These are phyloP conservation scores for Cosmia pyralina DNA, from an alignment of 2,888 invertebrate species.

Conservation along the genomic window DNA sequence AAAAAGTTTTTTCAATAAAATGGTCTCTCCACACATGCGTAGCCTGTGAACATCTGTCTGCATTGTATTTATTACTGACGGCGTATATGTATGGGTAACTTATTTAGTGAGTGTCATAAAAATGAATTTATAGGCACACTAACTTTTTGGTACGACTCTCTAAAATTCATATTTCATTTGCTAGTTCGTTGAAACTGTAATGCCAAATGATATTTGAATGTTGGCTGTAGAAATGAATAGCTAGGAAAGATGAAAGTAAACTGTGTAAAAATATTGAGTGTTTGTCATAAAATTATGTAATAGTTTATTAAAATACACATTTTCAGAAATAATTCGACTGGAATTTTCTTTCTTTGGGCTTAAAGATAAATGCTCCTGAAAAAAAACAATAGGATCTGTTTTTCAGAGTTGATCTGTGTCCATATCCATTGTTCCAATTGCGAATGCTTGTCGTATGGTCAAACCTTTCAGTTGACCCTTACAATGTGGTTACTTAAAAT, in stretches of 20 bases:
- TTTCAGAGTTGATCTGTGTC: constrained; percentile 49
- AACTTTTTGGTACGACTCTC: constrained; percentile 59
- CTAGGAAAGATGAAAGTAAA: constrained; percentile 8
- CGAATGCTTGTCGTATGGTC: constrained; percentile 82
- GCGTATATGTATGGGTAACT: constrained; percentile 59
- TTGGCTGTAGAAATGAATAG: constrained; percentile 22
- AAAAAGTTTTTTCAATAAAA: constrained; percentile 26
- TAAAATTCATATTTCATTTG: constrained; percentile 57
- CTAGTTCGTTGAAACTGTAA: constrained; percentile 46
- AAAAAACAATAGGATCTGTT: constrained; percentile 26
- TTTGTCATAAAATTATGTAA: not conserved
- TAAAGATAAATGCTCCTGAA: constrained; percentile 4
- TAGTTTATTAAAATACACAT: not conserved
- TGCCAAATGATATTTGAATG: constrained; percentile 43
- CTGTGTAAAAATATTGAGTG: constrained; percentile 1
- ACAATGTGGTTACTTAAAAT: constrained; percentile 84
- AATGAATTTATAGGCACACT: constrained; percentile 65
- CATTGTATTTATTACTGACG: constrained; percentile 61
- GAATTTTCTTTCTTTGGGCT: not conserved
- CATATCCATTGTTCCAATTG: constrained; percentile 64
- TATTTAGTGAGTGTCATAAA: constrained; percentile 66
- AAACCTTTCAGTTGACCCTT: constrained; percentile 86
- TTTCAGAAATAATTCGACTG: not conserved
- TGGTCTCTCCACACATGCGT: constrained; percentile 21
- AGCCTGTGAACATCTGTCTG: constrained; percentile 57